phyloP scores from a whole-genome alignment of 2,888 invertebrate species.

The Candidula unifasciata region DNA sequence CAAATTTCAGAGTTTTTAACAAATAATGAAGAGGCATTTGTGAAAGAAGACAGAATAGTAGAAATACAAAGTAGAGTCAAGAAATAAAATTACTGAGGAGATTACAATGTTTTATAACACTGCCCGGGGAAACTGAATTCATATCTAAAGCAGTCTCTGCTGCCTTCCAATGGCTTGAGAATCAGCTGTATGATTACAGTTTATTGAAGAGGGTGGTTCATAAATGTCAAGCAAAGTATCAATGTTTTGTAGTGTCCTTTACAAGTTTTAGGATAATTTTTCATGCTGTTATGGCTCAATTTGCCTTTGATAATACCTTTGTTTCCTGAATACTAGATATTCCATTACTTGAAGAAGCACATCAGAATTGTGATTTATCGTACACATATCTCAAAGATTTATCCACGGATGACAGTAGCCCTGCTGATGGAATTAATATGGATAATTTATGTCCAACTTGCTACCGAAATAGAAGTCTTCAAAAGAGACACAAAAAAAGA shows the following conservation, averaged over 20 bases:
- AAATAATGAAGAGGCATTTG: no score
- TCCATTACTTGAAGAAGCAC: neutral
- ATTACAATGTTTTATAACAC: no score
- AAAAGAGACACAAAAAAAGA: neutral
- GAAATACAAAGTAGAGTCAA: no score
- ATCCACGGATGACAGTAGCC: neutral
- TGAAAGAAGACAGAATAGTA: no score
- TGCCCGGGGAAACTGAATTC: no score
- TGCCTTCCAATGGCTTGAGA: no score
- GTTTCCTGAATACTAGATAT: neutral
- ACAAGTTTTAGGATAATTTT: neutral
- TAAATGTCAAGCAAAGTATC: neutral
- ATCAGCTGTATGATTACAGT: neutral
- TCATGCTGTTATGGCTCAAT: neutral
- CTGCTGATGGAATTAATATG: neutral
- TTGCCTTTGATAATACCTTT: neutral
- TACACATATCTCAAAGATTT: neutral
- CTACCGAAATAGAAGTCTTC: neutral
- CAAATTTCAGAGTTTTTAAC: no score
- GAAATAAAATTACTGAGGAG: no score
- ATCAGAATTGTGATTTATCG: neutral
- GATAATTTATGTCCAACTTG: neutral
- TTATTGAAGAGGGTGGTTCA: constrained; percentile 16
- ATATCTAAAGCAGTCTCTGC: no score
- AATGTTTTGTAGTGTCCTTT: neutral